Conservation (phyloP, 2,797 vertebrate genomes). For the Crenichthys baileyi region DNA sequence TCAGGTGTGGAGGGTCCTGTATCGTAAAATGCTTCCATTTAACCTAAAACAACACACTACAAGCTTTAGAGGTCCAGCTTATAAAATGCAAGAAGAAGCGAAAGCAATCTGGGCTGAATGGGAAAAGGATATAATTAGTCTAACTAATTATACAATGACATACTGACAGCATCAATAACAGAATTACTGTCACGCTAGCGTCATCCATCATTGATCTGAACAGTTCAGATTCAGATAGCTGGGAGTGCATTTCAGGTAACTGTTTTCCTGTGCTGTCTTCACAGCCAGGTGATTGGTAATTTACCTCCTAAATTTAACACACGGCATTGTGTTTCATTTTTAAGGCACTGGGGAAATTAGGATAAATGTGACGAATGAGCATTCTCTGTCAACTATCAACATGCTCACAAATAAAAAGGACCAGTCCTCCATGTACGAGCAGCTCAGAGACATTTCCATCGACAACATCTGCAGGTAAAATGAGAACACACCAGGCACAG, state of each 20-base stretch:
- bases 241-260: conserved; percentile 29
- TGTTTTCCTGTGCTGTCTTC: conserved; percentile 10
- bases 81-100: neutral
- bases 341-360: conserved; percentile 90
- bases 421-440: conserved; percentile 96
- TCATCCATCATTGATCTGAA: conserved; percentile 51
- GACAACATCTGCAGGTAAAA: conserved; percentile 96
- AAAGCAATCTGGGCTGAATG: neutral
- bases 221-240: conserved; percentile 25
- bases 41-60: neutral
- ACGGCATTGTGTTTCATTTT: neutral
- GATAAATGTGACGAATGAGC: conserved; percentile 94
- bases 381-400: conserved; percentile 89
- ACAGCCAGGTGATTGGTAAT: conserved; percentile 1
- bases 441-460: conserved; percentile 95
- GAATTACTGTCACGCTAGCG: conserved; percentile 4
- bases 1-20: conserved; percentile 1
- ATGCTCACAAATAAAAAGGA: conserved; percentile 87
- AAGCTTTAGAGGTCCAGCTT: neutral
- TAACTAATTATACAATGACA: conserved; percentile 10
- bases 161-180: conserved; percentile 26
- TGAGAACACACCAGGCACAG: conserved; percentile 5
- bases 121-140: conserved; percentile 7
- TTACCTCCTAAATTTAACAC: conserved; percentile 13
- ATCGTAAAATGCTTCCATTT: neutral